Evolutionary conservation across 2,113 vertebrate genomes (phyloP), one percentile per base, ranked within the genome.

Genomic region (Thryonomys swinderianus): DNA sequence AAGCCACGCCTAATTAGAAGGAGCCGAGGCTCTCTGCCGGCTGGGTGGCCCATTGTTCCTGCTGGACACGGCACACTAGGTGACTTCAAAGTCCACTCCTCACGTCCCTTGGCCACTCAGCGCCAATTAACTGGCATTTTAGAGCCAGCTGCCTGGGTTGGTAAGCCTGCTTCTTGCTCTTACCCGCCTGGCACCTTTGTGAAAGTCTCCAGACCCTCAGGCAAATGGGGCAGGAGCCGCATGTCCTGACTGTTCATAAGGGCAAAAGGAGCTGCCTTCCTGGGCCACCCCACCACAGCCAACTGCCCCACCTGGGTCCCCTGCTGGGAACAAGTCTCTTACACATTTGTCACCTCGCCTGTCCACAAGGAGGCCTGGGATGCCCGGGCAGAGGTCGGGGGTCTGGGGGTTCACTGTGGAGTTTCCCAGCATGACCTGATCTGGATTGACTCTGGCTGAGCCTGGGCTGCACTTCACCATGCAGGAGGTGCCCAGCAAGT

Each of bases 41-140:
- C 93, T 66, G 73, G 93, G 94, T 93, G 93, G 93, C 85, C 93
- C 73, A 80, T 95, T 95, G 97, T 97, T 97, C 95, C 79, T 66
- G 1, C 32, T 42, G 85, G 90, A 85, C 93, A 64, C 6, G 18
- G 87, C 82, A 48, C 30, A 80, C 66, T 57, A 48, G 85, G 92
- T 90, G 78, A 93, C 82, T 94, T 96, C 95, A 96, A 95, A 97
- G 93, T 87, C 61, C 1, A 2, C 30, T 84, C 42, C 67, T 93
- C 32, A 5, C 0, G 2, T 90, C 73, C 81, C 82, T 96, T 0
- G 0, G 69, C 88, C 17, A 42, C 27, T 67, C 51, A 23, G 80
- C 0, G 2, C 96, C 92, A 78, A 79, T 96, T 97, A 95, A 42
- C 69, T 53, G 61, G 80, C 30, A 6, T 94, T 94, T 96, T 89